Conservation (phyloP, 2,797 vertebrate genomes). For the Pogoniulus pusillus region DNA sequence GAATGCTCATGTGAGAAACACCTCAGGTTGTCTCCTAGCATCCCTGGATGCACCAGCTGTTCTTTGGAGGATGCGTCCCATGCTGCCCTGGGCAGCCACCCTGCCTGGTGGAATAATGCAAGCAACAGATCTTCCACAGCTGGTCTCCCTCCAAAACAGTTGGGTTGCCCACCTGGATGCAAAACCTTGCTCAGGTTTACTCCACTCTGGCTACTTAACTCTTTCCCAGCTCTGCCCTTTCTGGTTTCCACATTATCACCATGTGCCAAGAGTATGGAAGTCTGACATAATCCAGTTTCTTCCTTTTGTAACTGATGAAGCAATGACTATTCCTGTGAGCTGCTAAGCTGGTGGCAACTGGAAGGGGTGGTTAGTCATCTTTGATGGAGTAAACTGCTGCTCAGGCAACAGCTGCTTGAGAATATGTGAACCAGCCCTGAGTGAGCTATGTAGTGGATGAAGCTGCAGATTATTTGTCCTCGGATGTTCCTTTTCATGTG, state of each 20-base stretch:
- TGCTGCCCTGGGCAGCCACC: background rate
- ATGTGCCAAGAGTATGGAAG: background rate
- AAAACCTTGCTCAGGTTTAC: background rate
- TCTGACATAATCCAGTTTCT: background rate
- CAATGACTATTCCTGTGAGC: accelerated
- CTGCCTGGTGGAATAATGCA: background rate
- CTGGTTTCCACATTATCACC: background rate
- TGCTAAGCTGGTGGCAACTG: background rate
- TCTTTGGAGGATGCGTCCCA: background rate
- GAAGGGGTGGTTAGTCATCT: background rate
- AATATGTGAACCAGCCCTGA: background rate
- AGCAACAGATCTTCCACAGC: background rate
- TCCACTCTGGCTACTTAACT: background rate
- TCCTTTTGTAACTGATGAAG: background rate
- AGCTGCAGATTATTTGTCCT: background rate
- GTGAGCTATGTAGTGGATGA: background rate
- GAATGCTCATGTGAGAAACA: background rate
- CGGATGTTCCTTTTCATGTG: background rate
- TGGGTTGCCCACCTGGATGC: background rate
- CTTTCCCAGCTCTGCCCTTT: background rate
- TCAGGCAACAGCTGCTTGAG: background rate
- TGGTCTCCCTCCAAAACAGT: background rate
- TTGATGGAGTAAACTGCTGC: background rate
- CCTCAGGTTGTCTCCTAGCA: background rate
- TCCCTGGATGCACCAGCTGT: background rate